Evolutionary conservation across 2,888 invertebrate species (phyloP), one percentile per base, ranked within the genome.

Genomic region (Lasiommata megera): DNA sequence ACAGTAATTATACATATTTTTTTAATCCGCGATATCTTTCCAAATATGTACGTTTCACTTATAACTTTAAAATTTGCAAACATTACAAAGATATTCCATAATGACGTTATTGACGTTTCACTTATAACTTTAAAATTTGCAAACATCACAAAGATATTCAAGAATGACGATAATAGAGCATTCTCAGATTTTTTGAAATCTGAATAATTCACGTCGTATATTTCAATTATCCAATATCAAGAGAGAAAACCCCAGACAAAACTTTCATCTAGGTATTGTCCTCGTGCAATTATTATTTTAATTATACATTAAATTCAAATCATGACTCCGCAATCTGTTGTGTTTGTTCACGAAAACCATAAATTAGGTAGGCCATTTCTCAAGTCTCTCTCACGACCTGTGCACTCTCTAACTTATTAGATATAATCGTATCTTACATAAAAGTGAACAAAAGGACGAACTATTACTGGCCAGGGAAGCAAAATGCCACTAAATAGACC

Each of bases 261-360:
- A 57, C 50, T 46, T 54, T 50, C 57, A 18, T 29, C 43, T 46
- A 48, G 50, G 18, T 11, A 56, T n/a, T 54, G 54, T 58, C 58
- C 23, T 48, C 37, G 6, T 54, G 36, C 50, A 56, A 56, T 56
- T 59, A 56, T 53, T 52, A n/a, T 59, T 59, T 44, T 61, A 62
- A 62, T 61, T 56, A 59, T 56, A 53, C 31, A 48, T 62, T 60
- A 57, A 62, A 57, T 60, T 60, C 52, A 47, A 60, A 60, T 60
- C 56, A 60, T 57, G 54, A 62, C 57, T 56, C 40, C 36, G 53
- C 41, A 48, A 51, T 48, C 37, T 28, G 44, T 52, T 52, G 37
- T 28, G 47, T 51, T 16, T 40, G 44, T 62, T 64, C 63, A 65
- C 58, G 61, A 63, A 51, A 56, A 58, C 59, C 47, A 61, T 65